phyloP scores from a whole-genome alignment of 1,140 invertebrate species.

The Dinoponera quadriceps region DNA sequence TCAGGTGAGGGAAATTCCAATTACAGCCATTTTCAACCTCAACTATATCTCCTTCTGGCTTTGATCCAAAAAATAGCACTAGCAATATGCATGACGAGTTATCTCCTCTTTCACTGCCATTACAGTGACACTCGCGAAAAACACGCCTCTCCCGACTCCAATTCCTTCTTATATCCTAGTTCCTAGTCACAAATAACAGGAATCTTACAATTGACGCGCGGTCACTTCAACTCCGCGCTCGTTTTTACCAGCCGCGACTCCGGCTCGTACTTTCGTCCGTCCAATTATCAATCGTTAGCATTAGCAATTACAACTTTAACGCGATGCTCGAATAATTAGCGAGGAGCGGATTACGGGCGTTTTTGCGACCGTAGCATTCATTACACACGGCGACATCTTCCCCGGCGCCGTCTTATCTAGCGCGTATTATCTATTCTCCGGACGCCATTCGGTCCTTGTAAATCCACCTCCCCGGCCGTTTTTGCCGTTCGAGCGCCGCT shows the following conservation, averaged over 20 bases:
- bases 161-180: too few relatives aligned
- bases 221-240: background rate
- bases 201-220: too few relatives aligned
- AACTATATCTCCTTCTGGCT: too few relatives aligned
- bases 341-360: slow-evolving; percentile 21
- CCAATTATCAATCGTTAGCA: background rate
- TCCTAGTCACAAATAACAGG: too few relatives aligned
- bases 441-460: slow-evolving; percentile 37
- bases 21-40: too few relatives aligned
- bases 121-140: too few relatives aligned
- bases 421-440: slow-evolving; percentile 46
- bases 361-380: slow-evolving; percentile 44
- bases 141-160: too few relatives aligned
- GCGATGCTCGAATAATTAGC: slow-evolving; percentile 35
- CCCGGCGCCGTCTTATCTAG: slow-evolving; percentile 30
- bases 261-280: background rate
- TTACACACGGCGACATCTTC: slow-evolving; percentile 37
- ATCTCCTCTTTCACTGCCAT: too few relatives aligned
- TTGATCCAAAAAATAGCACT: too few relatives aligned
- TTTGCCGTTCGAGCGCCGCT: slow-evolving; percentile 5
- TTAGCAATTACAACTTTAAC: slow-evolving; percentile 14
- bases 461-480: slow-evolving; percentile 24
- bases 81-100: too few relatives aligned
- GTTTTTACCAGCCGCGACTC: background rate
- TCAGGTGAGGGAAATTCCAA: too few relatives aligned